Base-by-base conservation (phyloP, 2,113 vertebrate genomes). In the Orcinus orca region DNA sequence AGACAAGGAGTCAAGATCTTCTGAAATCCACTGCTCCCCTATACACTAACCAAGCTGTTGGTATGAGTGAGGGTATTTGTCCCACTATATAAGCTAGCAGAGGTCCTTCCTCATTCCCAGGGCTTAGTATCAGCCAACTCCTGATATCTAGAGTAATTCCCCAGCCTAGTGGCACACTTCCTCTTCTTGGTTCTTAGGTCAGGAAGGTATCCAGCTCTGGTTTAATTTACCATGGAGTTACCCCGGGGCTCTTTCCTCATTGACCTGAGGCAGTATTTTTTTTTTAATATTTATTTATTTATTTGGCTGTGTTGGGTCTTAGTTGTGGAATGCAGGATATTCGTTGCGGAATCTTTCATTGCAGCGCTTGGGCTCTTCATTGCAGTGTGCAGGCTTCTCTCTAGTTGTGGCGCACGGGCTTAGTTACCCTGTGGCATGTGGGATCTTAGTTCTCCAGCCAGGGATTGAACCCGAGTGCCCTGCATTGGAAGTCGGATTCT, bases 141-240 rank as follows among this genome's bases (percentile, higher is more conserved):
- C 36, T 21, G 26, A 25, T 88, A 14, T 58, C 60, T 50, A 36
- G 68, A 53, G 17, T 65, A 93, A 90, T 41, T 96, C 38, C 60
- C 23, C 10, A 91, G 10, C 44, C 76, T 82, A 90, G 80, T 63
- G 26, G 63, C 44, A 36, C 7, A 63, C 74, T 93, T 87, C 50
- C 14, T 68, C 17, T 55, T 96, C 53, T 77, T 85, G n/a, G 33
- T 79, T 93, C 76, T 71, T 62, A 38, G 6, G 25, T 84, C 47
- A 88, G 60, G 23, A 29, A 87, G 6, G 17, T 50, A 93, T 67
- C 55, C 26, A 92, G n/a, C 65, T 94, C 11, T 77, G 74, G 77
- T 88, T 97, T 76, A 74, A 93, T 63, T 63, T 65, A 85, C n/a
- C 50, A 12, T 90, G 44, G 65, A 86, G 31, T 76, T 89, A 82